Percentiles rank a stretch among this genome's conserved stretches.
Conservation (phyloP, 2,888 invertebrate genomes). For the Schizaphis graminum region DNA sequence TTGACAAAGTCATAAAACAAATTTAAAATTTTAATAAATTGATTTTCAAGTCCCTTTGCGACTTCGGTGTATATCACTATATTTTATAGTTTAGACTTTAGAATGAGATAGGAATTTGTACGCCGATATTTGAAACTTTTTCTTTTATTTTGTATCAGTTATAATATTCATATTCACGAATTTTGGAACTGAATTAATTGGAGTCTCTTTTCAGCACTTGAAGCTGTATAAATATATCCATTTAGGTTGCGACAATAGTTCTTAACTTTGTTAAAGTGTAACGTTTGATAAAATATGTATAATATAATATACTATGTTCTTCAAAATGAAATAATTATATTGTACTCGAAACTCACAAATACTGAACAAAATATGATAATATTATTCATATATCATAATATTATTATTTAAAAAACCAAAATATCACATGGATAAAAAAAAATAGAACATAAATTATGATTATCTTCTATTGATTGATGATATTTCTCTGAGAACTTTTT, state of each 20-base stretch:
- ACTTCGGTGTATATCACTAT: background rate
- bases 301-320: too few relatives aligned
- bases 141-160: background rate
- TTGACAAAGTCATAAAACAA: background rate
- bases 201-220: background rate
- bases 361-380: background rate
- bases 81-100: background rate
- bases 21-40: background rate
- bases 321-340: background rate
- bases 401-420: background rate
- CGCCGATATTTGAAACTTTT: background rate
- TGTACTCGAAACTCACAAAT: background rate
- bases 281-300: background rate
- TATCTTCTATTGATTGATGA: background rate
- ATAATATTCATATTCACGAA: background rate
- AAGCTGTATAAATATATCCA: background rate
- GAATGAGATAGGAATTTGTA: background rate
- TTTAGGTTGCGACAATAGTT: background rate
- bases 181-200: background rate
- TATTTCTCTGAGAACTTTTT: background rate
- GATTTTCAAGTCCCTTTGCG: background rate
- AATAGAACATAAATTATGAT: background rate
- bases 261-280: background rate
- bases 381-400: background rate
- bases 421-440: background rate